Conservation (phyloP, 1,140 invertebrate species). For the Heterodera carotae region DNA sequence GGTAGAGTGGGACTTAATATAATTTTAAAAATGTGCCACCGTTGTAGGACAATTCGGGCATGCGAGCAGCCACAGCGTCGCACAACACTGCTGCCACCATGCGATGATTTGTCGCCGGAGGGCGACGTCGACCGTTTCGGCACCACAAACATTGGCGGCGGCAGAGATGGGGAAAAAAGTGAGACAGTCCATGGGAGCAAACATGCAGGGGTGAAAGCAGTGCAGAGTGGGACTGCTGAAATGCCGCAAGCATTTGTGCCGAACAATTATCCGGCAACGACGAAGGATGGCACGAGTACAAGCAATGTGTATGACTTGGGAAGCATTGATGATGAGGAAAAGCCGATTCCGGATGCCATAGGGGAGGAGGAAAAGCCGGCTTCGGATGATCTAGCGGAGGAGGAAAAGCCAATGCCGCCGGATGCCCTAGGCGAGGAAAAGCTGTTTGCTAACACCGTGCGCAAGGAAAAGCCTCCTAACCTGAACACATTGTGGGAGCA, state of each 20-base stretch:
- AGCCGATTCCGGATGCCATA: conserved; percentile 3
- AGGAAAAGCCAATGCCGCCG: conserved; percentile 5
- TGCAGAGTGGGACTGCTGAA: conserved; percentile 5
- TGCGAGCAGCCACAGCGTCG: no score
- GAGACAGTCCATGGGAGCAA: background rate
- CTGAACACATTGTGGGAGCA: no score
- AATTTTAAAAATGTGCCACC: no score
- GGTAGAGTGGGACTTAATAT: no score
- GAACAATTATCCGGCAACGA: background rate
- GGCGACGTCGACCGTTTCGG: background rate
- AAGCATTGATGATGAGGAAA: background rate
- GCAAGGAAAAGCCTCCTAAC: no score
- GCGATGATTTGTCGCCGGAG: background rate
- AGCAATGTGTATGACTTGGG: no score
- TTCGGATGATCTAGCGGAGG: no score
- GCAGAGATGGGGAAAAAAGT: background rate
- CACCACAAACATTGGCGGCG: background rate
- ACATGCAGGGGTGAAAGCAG: conserved; percentile 27
- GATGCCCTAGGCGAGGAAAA: background rate
- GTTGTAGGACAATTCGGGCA: conserved; percentile 39
- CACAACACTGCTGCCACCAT: conserved; percentile 28
- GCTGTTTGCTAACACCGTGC: background rate
- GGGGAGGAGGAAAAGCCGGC: conserved; percentile 5
- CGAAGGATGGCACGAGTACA: no score
- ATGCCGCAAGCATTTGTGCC: background rate